Evolutionary conservation across 1,140 invertebrate genomes (phyloP).

Genomic region (Drosophila sulfurigaster): DNA sequence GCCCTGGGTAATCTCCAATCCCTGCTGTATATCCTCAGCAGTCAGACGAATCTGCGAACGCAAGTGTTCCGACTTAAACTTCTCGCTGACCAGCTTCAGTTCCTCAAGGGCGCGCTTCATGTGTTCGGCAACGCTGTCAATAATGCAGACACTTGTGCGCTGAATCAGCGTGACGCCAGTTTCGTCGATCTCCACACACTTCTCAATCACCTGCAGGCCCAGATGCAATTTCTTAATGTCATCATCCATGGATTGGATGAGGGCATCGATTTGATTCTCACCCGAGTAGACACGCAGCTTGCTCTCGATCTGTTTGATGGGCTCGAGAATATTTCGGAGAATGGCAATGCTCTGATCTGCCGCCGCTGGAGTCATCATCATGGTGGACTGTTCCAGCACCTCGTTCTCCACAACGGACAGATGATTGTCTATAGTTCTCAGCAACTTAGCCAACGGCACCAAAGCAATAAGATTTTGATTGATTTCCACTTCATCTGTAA

Average conservation of each 20-base stretch:
- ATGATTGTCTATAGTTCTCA: slow-evolving; percentile 81
- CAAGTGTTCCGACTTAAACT: slow-evolving; percentile 67
- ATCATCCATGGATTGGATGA: slow-evolving; percentile 87
- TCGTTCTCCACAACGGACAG: slow-evolving; percentile 87
- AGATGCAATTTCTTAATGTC: slow-evolving; percentile 88
- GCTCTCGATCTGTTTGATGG: slow-evolving; percentile 88
- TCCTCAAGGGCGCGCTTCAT: slow-evolving; percentile 86
- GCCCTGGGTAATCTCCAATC: slow-evolving; percentile 86
- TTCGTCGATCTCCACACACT: slow-evolving; percentile 89
- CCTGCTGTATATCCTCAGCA: slow-evolving; percentile 85
- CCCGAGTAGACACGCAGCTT: slow-evolving; percentile 86
- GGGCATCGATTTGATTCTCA: slow-evolving; percentile 85
- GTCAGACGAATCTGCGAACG: slow-evolving; percentile 85
- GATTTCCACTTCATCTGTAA: slow-evolving; percentile 71
- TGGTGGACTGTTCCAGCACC: slow-evolving; percentile 87
- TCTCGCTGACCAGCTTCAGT: slow-evolving; percentile 84
- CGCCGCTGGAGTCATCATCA: slow-evolving; percentile 88
- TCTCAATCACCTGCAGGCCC: slow-evolving; percentile 88
- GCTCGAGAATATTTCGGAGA: slow-evolving; percentile 87
- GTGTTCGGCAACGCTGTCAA: slow-evolving; percentile 86
- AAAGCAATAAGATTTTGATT: slow-evolving; percentile 70
- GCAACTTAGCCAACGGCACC: slow-evolving; percentile 72
- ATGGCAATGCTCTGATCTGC: slow-evolving; percentile 88
- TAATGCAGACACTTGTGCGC: slow-evolving; percentile 87
- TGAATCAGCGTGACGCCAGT: slow-evolving; percentile 88